Evolutionary conservation across 2,888 invertebrate genomes (phyloP).

Genomic region (Drosophila aldrichi): DNA sequence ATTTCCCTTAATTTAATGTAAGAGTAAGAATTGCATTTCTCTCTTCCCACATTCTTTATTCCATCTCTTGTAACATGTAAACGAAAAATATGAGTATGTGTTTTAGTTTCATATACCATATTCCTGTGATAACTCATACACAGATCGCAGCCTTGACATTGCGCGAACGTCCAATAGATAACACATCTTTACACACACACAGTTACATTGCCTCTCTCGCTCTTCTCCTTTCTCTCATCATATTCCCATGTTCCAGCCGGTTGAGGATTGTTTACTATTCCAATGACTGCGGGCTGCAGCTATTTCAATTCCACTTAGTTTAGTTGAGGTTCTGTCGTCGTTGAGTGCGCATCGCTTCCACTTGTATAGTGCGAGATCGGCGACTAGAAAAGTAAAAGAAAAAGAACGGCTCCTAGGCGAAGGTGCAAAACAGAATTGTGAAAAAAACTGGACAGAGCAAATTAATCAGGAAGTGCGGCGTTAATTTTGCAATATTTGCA

Average conservation of each 20-base stretch:
- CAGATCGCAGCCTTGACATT: constrained; percentile 41
- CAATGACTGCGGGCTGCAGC: constrained; percentile 24
- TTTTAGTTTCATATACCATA: constrained; percentile 1
- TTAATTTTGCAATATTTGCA: constrained; percentile 20
- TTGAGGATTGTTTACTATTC: constrained; percentile 32
- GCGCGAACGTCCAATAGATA: constrained; percentile 19
- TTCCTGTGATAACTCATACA: background rate
- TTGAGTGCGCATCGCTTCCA: constrained; percentile 45
- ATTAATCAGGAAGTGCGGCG: constrained; percentile 35
- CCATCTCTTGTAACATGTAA: background rate
- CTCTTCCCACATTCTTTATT: background rate
- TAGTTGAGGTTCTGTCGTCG: constrained; percentile 62
- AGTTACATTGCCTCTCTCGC: background rate
- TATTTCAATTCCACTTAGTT: constrained; percentile 31
- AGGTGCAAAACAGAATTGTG: constrained; percentile 30
- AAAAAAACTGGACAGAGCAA: background rate
- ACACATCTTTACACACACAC: constrained; percentile 8
- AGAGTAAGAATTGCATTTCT: background rate
- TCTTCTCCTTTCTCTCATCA: background rate
- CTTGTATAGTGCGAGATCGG: constrained; percentile 43
- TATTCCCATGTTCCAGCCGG: constrained; percentile 5
- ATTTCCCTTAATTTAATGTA: background rate
- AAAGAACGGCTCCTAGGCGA: constrained; percentile 21
- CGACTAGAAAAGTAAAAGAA: constrained; percentile 8
- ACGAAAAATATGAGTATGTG: background rate